phyloP scores from a whole-genome alignment of 2,888 invertebrate species.

The Cenopis cana region DNA sequence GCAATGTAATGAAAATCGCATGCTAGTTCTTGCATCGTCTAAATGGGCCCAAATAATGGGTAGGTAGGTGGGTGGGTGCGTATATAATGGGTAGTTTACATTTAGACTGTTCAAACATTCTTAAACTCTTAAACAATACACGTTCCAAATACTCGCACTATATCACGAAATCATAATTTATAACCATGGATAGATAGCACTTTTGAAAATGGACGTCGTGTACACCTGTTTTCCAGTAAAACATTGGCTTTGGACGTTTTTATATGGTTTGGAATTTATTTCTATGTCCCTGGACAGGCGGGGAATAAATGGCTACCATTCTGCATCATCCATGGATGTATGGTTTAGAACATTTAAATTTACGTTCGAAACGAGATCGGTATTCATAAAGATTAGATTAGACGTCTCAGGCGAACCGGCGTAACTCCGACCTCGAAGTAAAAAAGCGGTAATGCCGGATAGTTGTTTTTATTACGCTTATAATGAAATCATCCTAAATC shows the following conservation, averaged over 20 bases:
- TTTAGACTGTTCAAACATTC: too few relatives aligned
- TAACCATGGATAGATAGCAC: constrained; percentile 26
- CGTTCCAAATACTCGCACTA: constrained; percentile 3
- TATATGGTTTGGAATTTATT: constrained; percentile 40
- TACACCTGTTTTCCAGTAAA: constrained; percentile 42
- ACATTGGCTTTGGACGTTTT: constrained; percentile 27
- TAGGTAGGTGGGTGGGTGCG: too few relatives aligned
- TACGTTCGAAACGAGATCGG: not conserved
- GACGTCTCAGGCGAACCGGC: not conserved
- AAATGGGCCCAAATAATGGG: too few relatives aligned
- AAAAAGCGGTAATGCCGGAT: too few relatives aligned
- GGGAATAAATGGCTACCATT: constrained; percentile 23
- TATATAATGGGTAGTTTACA: too few relatives aligned
- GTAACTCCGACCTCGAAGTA: not conserved
- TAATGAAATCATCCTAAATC: too few relatives aligned
- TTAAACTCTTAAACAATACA: not conserved
- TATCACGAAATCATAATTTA: constrained; percentile 36
- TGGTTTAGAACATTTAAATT: constrained; percentile 17
- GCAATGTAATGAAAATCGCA: too few relatives aligned
- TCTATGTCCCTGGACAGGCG: constrained; percentile 28
- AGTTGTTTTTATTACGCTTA: too few relatives aligned
- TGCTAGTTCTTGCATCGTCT: too few relatives aligned
- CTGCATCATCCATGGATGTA: constrained; percentile 24
- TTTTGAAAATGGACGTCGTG: constrained; percentile 34
- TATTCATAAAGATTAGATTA: not conserved